Evolutionary conservation across 2,113 vertebrate species (phyloP).

Genomic region (Neolamprologus longior): DNA sequence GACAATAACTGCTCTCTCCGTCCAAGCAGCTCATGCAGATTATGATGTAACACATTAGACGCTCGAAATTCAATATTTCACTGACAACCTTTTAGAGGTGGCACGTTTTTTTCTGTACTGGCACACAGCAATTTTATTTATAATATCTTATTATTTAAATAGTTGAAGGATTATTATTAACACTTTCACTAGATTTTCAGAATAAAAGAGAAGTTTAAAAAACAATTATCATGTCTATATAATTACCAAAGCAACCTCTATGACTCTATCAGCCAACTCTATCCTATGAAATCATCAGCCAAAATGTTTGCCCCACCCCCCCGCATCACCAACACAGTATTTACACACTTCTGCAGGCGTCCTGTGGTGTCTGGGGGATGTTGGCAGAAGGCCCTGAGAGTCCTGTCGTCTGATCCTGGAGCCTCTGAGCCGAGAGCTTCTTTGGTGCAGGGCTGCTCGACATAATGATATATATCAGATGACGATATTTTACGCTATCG

Average conservation of each 20-base stretch:
- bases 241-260: neutral
- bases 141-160: neutral
- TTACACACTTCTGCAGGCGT: neutral
- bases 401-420: neutral
- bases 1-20: neutral
- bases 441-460: neutral
- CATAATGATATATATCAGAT: accelerated
- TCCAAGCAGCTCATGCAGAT: constrained; percentile 15
- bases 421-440: neutral
- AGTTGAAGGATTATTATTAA: neutral
- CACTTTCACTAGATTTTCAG: accelerated
- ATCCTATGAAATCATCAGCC: neutral
- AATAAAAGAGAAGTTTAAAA: neutral
- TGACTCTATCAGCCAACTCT: neutral
- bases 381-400: neutral
- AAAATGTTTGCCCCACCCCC: neutral
- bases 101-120: neutral
- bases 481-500: accelerated
- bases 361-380: neutral
- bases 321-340: neutral
- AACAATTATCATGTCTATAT: neutral
- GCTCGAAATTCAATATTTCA: neutral
- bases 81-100: neutral
- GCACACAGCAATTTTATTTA: neutral
- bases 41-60: neutral